Evolutionary conservation across 2,113 vertebrate species (phyloP).

Genomic region (Cynopterus brachyotis): DNA sequence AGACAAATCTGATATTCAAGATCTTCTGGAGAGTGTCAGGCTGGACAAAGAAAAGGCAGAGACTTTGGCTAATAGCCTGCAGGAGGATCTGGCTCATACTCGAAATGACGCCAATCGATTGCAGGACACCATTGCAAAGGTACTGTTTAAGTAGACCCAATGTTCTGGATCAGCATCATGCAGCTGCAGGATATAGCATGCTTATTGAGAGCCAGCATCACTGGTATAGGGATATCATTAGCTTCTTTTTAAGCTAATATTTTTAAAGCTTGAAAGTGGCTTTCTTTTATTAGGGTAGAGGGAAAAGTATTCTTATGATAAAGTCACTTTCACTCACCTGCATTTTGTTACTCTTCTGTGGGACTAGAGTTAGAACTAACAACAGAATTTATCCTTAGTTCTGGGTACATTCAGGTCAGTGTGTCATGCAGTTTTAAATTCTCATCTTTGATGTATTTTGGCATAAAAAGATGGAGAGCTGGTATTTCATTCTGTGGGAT

Average conservation of each 20-base stretch:
- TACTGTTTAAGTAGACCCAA: slow-evolving; percentile 52
- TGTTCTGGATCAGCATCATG: rapidly evolving
- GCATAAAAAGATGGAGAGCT: neutral
- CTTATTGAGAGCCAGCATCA: neutral
- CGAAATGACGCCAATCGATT: slow-evolving; percentile 88
- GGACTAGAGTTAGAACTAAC: neutral
- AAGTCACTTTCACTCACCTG: neutral
- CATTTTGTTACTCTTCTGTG: neutral
- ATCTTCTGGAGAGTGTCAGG: slow-evolving; percentile 92
- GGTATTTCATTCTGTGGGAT: neutral
- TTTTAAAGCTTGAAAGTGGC: neutral
- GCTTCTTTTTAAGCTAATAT: neutral
- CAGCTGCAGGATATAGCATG: rapidly evolving
- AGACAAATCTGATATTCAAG: slow-evolving; percentile 93
- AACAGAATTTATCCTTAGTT: neutral
- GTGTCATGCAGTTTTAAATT: neutral
- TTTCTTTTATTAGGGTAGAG: neutral
- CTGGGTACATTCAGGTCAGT: neutral
- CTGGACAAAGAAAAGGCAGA: slow-evolving; percentile 95
- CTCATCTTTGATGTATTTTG: neutral
- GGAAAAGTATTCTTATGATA: neutral
- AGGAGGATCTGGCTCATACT: slow-evolving; percentile 91
- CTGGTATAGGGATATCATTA: neutral
- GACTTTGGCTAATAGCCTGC: slow-evolving; percentile 87
- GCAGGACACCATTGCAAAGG: slow-evolving; percentile 93